Evolutionary conservation across 2,888 invertebrate genomes (phyloP).

Genomic region (Netelia virgata): DNA sequence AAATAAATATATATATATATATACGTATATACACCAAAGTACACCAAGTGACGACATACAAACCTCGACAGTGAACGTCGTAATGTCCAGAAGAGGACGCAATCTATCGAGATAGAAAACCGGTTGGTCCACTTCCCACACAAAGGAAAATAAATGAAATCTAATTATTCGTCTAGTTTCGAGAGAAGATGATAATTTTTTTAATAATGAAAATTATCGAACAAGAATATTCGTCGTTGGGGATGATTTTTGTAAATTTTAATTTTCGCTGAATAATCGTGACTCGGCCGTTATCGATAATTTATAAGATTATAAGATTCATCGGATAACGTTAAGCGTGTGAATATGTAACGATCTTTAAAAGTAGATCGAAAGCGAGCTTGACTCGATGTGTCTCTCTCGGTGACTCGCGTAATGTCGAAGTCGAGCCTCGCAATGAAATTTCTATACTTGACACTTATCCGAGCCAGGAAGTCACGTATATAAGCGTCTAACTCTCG

Average conservation of each 20-base stretch:
- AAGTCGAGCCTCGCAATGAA: not conserved
- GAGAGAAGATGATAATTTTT: not conserved
- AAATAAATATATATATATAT: not conserved
- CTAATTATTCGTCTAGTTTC: not conserved
- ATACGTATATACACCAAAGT: not conserved
- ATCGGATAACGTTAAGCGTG: not conserved
- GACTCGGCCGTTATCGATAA: not conserved
- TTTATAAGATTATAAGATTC: not conserved
- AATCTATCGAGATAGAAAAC: constrained; percentile 74
- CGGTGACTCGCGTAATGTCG: not conserved
- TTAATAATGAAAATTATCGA: not conserved
- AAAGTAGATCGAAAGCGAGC: not conserved
- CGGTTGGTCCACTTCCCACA: constrained; percentile 68
- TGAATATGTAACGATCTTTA: not conserved
- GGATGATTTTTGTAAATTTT: too few relatives aligned
- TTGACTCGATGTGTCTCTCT: not conserved
- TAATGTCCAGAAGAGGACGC: constrained; percentile 67
- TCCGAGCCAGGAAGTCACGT: not conserved
- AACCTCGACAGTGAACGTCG: constrained; percentile 79
- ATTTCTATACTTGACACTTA: not conserved
- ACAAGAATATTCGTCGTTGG: too few relatives aligned
- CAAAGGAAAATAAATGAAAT: not conserved
- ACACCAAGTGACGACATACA: constrained; percentile 54
- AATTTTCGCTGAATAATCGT: too few relatives aligned
- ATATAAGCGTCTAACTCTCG: not conserved